These are phyloP conservation scores for Poecilia wingei DNA, from an alignment of 2,797 vertebrate genomes.

Conservation along the genomic window DNA sequence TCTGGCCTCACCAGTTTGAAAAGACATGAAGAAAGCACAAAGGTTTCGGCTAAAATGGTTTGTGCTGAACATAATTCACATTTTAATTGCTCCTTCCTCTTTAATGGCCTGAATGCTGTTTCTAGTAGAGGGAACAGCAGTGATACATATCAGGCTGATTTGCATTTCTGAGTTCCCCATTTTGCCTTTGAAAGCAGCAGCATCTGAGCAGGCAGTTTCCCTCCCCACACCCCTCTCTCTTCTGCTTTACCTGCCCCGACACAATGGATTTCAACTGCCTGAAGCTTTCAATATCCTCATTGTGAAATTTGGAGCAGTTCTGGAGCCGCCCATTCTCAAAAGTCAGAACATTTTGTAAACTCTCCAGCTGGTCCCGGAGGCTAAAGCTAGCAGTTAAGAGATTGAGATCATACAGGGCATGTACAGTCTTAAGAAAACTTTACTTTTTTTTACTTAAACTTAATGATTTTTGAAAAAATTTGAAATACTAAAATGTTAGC, in stretches of 20 bases:
- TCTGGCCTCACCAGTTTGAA: constrained; percentile 10
- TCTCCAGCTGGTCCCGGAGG: neutral
- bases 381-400: neutral
- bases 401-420: neutral
- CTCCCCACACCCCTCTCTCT: constrained; percentile 39
- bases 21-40: neutral
- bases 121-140: constrained; percentile 65
- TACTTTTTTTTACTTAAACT: neutral
- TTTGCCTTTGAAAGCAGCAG: constrained; percentile 65
- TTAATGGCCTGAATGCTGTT: constrained; percentile 53
- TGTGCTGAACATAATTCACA: constrained; percentile 20
- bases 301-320: constrained; percentile 19
- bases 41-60: constrained; percentile 7
- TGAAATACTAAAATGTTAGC: neutral
- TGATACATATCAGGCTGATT: constrained; percentile 71
- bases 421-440: neutral
- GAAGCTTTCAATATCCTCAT: constrained; percentile 41
- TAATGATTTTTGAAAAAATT: neutral
- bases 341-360: neutral
- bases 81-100: constrained; percentile 55
- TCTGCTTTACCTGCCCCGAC: constrained; percentile 72
- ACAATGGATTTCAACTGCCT: constrained; percentile 44
- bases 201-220: constrained; percentile 49
- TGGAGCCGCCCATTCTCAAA: neutral
- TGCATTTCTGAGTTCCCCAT: constrained; percentile 82